Conservation (phyloP, 2,113 vertebrate genomes). For the Hystrix cristata region DNA sequence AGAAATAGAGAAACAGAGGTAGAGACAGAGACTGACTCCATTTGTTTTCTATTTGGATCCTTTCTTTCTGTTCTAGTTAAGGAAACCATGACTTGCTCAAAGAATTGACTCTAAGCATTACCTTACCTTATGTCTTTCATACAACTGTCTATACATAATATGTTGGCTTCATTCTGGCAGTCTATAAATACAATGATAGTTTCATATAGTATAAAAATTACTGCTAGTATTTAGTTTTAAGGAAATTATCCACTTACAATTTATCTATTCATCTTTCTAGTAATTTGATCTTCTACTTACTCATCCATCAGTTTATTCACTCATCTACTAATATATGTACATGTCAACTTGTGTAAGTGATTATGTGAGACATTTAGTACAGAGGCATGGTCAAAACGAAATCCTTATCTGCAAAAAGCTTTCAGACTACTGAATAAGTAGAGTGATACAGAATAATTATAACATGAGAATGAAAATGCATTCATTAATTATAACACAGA, state of each 20-base stretch:
- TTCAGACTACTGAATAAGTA: not conserved
- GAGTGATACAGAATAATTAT: not conserved
- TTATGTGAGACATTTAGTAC: not conserved
- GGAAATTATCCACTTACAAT: not conserved
- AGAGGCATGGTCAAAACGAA: not conserved
- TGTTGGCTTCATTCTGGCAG: not conserved
- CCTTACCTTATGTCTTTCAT: not conserved
- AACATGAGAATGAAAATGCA: not conserved
- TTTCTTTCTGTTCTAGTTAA: not conserved
- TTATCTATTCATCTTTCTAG: not conserved
- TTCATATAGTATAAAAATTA: not conserved
- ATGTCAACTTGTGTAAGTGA: not conserved
- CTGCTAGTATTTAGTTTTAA: not conserved
- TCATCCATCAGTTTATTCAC: not conserved
- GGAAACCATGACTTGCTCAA: not conserved
- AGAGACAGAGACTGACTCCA: accelerated
- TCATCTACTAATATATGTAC: not conserved
- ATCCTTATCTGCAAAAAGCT: not conserved
- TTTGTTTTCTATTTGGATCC: not conserved
- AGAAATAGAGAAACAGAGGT: not conserved
- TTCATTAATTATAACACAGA: not conserved
- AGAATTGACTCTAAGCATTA: not conserved
- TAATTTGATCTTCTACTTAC: not conserved
- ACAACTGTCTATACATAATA: not conserved
- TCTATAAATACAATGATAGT: not conserved